These are phyloP conservation scores for Bombylius discolor DNA, from an alignment of 2,888 invertebrate species.

Conservation along the genomic window DNA sequence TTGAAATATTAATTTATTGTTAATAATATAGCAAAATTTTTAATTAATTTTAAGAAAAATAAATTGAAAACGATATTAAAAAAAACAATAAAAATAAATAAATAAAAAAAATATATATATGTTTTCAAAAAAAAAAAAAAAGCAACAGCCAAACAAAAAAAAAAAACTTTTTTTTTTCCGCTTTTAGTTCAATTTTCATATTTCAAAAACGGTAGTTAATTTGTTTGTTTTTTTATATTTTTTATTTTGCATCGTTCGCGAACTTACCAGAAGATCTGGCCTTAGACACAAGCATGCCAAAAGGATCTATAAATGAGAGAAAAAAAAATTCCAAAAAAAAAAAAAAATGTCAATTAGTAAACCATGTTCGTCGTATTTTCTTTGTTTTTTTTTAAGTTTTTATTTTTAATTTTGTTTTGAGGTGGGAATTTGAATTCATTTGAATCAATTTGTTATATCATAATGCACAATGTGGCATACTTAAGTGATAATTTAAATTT, in stretches of 20 bases:
- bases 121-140: not conserved
- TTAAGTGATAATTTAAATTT: too few species aligned
- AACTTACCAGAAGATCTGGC: constrained; percentile 62
- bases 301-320: constrained; percentile 56
- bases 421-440: too few species aligned
- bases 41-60: too few species aligned
- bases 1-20: too few species aligned
- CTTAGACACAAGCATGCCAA: constrained; percentile 64
- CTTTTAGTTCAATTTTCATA: not conserved
- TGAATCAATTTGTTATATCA: too few species aligned
- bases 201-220: not conserved
- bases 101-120: not conserved
- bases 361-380: constrained; percentile 1
- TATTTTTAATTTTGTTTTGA: not conserved
- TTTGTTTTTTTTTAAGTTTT: not conserved
- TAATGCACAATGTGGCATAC: too few species aligned
- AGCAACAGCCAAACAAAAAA: not conserved
- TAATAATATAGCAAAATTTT: too few species aligned
- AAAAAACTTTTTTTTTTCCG: constrained; percentile 1
- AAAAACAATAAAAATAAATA: not conserved
- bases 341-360: constrained; percentile 16
- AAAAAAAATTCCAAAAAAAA: constrained; percentile 40
- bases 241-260: constrained; percentile 21
- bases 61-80: not conserved
- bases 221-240: too few species aligned